Percentiles rank a stretch among this genome's conserved stretches.
Conservation (phyloP, 2,888 invertebrate genomes). For the Pachymerium ferrugineum region DNA sequence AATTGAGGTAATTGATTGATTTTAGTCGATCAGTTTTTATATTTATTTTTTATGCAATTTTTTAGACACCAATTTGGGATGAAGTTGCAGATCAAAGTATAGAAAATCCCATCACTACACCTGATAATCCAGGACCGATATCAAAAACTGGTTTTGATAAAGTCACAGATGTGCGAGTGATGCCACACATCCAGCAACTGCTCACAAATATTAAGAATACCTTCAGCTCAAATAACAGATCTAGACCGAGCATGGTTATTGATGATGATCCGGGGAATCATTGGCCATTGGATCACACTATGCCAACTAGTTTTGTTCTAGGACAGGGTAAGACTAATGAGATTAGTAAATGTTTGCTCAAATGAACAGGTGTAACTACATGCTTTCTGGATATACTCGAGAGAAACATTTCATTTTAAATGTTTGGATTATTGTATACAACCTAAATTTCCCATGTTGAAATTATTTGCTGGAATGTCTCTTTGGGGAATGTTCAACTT, state of each 20-base stretch:
- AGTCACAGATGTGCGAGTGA: constrained; percentile 46
- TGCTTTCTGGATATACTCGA: too few species aligned
- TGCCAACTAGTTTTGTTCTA: constrained; percentile 42
- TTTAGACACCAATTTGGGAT: neutral
- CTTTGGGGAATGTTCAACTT: too few species aligned
- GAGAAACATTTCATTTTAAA: too few species aligned
- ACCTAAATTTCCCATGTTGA: too few species aligned
- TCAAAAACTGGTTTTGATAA: constrained; percentile 43
- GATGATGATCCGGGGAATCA: constrained; percentile 17
- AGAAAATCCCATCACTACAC: constrained; percentile 41
- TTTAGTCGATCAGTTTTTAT: neutral
- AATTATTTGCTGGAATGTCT: too few species aligned
- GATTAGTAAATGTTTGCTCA: neutral
- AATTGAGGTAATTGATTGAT: neutral
- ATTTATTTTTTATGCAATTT: neutral
- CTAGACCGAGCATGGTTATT: neutral
- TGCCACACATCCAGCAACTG: constrained; percentile 65
- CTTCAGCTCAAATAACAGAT: constrained; percentile 5
- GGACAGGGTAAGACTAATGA: constrained; percentile 44
- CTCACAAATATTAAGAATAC: constrained; percentile 59
- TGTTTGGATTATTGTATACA: too few species aligned
- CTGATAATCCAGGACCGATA: constrained; percentile 42
- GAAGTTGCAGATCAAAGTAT: constrained; percentile 11
- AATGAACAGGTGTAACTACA: too few species aligned
- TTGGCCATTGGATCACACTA: constrained; percentile 22